Conservation (phyloP, 2,797 vertebrate genomes). For the Platyrinchus mystaceus region DNA sequence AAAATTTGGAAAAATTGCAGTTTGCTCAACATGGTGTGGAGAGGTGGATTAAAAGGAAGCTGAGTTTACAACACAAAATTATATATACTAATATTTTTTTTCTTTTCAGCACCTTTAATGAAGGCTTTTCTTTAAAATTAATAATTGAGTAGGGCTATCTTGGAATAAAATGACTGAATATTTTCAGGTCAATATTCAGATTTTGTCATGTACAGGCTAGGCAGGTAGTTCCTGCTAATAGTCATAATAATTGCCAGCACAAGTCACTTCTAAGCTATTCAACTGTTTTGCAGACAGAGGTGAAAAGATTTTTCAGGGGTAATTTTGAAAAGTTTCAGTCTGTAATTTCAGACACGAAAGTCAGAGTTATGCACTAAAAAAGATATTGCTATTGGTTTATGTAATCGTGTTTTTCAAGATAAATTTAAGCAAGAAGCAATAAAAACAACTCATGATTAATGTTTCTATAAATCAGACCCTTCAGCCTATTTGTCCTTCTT, state of each 20-base stretch:
- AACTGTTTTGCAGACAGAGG: neutral
- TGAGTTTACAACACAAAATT: neutral
- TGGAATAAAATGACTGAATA: neutral
- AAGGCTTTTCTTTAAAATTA: neutral
- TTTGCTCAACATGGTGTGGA: neutral
- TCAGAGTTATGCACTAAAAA: neutral
- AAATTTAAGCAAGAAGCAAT: slow-evolving; percentile 28
- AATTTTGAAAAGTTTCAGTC: neutral
- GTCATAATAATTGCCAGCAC: neutral
- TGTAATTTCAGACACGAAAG: neutral
- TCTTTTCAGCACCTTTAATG: neutral
- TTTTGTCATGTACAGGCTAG: neutral
- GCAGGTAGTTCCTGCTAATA: neutral
- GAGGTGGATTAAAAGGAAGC: neutral
- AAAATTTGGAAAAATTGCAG: neutral
- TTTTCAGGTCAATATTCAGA: neutral
- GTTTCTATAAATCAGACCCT: neutral
- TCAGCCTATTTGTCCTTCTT: neutral
- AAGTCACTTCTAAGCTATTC: neutral
- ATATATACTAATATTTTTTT: neutral
- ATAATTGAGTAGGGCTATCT: neutral
- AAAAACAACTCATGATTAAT: neutral
- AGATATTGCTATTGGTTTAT: neutral
- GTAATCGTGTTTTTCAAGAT: slow-evolving; percentile 25
- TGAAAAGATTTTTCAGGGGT: neutral